phyloP scores from a whole-genome alignment of 2,888 invertebrate genomes.

The Pollenia amentaria region DNA sequence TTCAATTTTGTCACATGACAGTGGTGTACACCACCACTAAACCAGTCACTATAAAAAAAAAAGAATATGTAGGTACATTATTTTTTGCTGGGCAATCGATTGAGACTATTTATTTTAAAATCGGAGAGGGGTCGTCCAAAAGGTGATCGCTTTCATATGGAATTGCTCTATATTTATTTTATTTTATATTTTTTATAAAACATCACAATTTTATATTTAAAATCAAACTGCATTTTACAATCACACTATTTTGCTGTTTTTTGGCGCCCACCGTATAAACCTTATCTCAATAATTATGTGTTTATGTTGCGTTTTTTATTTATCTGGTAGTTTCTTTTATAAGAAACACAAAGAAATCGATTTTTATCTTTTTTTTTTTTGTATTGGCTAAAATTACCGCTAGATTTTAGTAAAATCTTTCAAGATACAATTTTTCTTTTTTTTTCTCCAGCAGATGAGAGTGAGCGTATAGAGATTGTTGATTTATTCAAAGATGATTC shows the following conservation, averaged over 20 bases:
- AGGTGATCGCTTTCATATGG: no score
- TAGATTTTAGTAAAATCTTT: slow-evolving; percentile 41
- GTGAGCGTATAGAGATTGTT: slow-evolving; percentile 11
- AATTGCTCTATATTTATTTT: no score
- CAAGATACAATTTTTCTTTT: slow-evolving; percentile 52
- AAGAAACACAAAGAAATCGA: background rate
- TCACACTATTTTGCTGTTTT: background rate
- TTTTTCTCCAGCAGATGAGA: background rate
- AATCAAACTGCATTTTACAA: background rate
- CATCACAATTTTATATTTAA: background rate
- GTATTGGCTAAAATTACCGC: slow-evolving; percentile 41
- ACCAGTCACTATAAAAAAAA: no score
- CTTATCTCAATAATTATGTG: slow-evolving; percentile 25
- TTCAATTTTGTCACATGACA: no score
- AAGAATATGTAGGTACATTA: no score
- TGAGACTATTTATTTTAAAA: no score
- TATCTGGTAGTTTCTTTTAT: background rate
- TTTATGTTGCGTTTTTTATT: slow-evolving; percentile 9
- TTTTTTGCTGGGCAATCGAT: no score
- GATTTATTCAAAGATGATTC: slow-evolving; percentile 6
- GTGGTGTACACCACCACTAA: no score
- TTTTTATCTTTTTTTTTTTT: slow-evolving; percentile 22
- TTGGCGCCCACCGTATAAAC: slow-evolving; percentile 14
- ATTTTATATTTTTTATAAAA: no score
- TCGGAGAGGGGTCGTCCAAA: no score